A percentile compares a stretch with the other conserved stretches of the same genome.
Conservation (phyloP, 2,888 invertebrate genomes). For the Nomada fabriciana region DNA sequence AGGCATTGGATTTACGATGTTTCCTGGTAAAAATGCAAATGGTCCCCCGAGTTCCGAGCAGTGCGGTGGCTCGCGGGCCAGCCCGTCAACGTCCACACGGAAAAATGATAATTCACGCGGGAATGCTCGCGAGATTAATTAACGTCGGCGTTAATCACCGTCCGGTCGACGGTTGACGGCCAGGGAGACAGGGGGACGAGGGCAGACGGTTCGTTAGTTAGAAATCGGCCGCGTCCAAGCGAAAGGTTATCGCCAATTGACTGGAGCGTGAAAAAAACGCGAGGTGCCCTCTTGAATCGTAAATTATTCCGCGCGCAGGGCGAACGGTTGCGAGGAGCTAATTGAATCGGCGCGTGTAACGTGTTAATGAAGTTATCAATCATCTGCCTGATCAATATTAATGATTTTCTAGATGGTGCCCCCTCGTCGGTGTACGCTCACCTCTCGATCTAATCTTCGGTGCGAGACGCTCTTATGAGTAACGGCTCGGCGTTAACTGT, state of each 20-base stretch:
- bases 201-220: constrained; percentile 15
- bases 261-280: constrained; percentile 35
- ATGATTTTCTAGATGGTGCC: constrained; percentile 53
- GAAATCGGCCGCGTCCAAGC: constrained; percentile 38
- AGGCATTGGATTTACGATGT: constrained; percentile 48
- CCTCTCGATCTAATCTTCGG: constrained; percentile 41
- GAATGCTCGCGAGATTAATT: constrained; percentile 27
- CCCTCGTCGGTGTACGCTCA: neutral
- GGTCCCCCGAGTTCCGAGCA: constrained; percentile 23
- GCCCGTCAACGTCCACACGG: constrained; percentile 16
- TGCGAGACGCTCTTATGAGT: constrained; percentile 27
- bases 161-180: constrained; percentile 12
- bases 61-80: neutral
- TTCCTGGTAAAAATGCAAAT: constrained; percentile 56
- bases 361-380: constrained; percentile 59
- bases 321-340: constrained; percentile 36
- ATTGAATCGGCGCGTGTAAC: constrained; percentile 53
- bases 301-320: constrained; percentile 46
- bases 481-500: constrained; percentile 26
- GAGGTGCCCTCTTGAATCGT: constrained; percentile 32
- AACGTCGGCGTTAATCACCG: constrained; percentile 22
- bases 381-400: constrained; percentile 60
- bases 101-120: constrained; percentile 41
- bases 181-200: too few species aligned
- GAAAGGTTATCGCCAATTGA: constrained; percentile 60